Percentiles rank a stretch among this genome's conserved stretches.
These are phyloP conservation scores for Drosophila mulleri DNA, from an alignment of 2,888 invertebrate species.

Conservation along the genomic window DNA sequence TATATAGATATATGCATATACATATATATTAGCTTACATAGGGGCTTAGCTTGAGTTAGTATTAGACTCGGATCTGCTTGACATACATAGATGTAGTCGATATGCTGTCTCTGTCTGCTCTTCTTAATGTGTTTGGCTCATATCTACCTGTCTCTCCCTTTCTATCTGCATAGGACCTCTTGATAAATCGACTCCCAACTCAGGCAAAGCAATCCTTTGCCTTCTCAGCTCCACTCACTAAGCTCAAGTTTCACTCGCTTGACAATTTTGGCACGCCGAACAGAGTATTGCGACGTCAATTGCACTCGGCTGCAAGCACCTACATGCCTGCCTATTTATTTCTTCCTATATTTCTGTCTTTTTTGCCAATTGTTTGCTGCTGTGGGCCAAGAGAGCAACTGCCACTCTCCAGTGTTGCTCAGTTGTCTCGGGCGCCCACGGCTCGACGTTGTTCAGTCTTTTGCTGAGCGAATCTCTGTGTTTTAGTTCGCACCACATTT, in stretches of 20 bases:
- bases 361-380: conserved; percentile 19
- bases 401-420: conserved; percentile 36
- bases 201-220: no score
- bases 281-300: conserved; percentile 4
- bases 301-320: conserved; percentile 6
- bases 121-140: no score
- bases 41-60: no score
- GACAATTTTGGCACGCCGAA: background rate
- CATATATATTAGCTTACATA: no score
- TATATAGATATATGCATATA: no score
- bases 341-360: conserved; percentile 19
- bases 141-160: no score
- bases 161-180: no score
- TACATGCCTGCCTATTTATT: conserved; percentile 4
- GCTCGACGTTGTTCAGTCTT: conserved; percentile 12
- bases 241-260: background rate
- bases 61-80: background rate
- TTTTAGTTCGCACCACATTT: conserved; percentile 18
- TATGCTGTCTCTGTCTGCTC: no score
- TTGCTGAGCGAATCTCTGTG: conserved; percentile 31
- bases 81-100: no score
- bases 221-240: background rate
- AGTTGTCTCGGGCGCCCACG: conserved; percentile 8
- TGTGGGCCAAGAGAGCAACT: conserved; percentile 12
- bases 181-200: no score